A percentile compares a stretch with the other conserved stretches of the same genome.
Evolutionary conservation across 1,140 invertebrate genomes (phyloP).

Genomic region (Dryas iulia): DNA sequence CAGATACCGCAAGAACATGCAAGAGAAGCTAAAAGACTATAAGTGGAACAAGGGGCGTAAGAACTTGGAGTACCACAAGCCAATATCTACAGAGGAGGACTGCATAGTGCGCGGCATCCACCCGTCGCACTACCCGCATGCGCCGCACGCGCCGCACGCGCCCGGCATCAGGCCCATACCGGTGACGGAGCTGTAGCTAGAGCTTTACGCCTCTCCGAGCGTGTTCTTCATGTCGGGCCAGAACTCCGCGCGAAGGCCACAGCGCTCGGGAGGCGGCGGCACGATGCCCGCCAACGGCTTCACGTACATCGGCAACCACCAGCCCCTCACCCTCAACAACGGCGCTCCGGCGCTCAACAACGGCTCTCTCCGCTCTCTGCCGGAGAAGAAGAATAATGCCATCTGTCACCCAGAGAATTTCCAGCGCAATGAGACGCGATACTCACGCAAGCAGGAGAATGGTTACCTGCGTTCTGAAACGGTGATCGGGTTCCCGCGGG

Average conservation of each 20-base stretch:
- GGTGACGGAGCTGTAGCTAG: constrained; percentile 96
- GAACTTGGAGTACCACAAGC: constrained; percentile 93
- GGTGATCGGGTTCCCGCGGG: constrained; percentile 65
- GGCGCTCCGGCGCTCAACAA: constrained; percentile 78
- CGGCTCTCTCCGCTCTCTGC: constrained; percentile 68
- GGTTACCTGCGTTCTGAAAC: constrained; percentile 72
- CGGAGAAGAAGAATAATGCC: constrained; percentile 72
- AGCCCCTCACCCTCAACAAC: constrained; percentile 77
- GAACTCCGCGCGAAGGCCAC: constrained; percentile 79
- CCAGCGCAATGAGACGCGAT: constrained; percentile 74
- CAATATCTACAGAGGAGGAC: constrained; percentile 91
- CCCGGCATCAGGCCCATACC: constrained; percentile 88
- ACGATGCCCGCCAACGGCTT: constrained; percentile 87
- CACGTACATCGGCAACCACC: constrained; percentile 85
- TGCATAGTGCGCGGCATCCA: constrained; percentile 84
- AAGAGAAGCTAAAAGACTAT: constrained; percentile 89
- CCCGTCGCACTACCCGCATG: constrained; percentile 77
- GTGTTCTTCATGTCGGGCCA: constrained; percentile 83
- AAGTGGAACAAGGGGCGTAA: constrained; percentile 91
- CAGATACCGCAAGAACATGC: constrained; percentile 87
- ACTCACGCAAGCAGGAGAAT: constrained; percentile 76
- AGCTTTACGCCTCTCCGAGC: constrained; percentile 89
- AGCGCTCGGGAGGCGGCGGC: constrained; percentile 82
- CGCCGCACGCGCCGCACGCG: constrained; percentile 69
- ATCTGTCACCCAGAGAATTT: constrained; percentile 74